Evolutionary conservation across 2,113 vertebrate species (phyloP), one percentile per base, ranked within the genome.

Genomic region (Forbesichthys agassizii): DNA sequence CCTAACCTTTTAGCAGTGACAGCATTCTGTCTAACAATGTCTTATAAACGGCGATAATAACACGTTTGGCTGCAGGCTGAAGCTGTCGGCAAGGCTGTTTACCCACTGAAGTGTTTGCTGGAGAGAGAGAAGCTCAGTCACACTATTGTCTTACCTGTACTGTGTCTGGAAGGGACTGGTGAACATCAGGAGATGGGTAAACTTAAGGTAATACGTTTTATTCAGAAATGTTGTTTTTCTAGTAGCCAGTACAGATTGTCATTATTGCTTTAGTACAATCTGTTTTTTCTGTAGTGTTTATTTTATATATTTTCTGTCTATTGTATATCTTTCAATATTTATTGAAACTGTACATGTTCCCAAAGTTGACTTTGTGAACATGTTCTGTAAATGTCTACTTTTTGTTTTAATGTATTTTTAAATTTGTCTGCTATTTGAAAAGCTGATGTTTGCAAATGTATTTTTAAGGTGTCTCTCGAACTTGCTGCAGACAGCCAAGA

Each of bases 401-500:
- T 27, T 27, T 27, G 27, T 27, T 27, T 27, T 27, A 27, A 27
- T 27, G 27, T 27, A 27, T 27, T 27, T 27, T 27, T 27, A 3
- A 27, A 27, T 27, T 27, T 2, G 2, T 27, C 27, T 27, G 27
- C 1, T 27, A 42, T 8, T 42, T 42, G 4, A 42, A 42, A 5
- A 42, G 36, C 3, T 42, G 5, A 42, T 42, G 36, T 42, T n/a
- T 56, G 9, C 46, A 64, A 18, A 11, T 54, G 9, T 75, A 12
- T 78, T 66, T 71, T 51, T 36, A 68, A 98, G 97, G 92, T 98
- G 1, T 94, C 93, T 9, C 12, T 98, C 46, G 94, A 95, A 70
- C 94, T 99, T 1, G 84, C 82, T 1, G 78, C 78, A 5, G 82
- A 82, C 76, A 92, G 73, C 72, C 94, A 91, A 68, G 86, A 87